Base-by-base conservation (phyloP, 2,888 invertebrate genomes). In the Megastigmus dorsalis region DNA sequence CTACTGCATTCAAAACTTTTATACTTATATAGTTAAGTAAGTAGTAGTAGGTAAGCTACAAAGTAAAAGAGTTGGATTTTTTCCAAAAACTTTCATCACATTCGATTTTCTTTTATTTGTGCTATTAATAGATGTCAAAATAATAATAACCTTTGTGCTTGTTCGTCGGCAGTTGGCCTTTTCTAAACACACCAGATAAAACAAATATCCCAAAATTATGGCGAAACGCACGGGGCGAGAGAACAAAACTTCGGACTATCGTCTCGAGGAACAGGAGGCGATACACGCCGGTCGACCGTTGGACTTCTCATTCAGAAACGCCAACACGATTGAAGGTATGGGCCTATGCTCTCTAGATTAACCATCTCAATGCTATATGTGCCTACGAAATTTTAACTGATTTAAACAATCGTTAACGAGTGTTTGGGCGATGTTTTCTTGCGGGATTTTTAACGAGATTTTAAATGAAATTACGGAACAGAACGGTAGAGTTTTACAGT, bases 251-350 rank as follows among this genome's bases (percentile, higher is more conserved):
- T 80, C 81, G 13, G 78, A 80, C 77, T 83, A 85, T 38, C 82
- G 76, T 63, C 79, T 81, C 62, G 79, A 68, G 20, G 83, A 83
- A 65, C 77, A 59, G 3, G 83, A 84, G 52, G 78, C 80, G 72
- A 82, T 85, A 78, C 78, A 84, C 26, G 79, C 83, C 26, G 88
- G 85, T 52, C 85, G 85, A 75, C 89, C 89, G 0, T 82, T 86
- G 6, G 89, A 89, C 80, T 86, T 89, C 63, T 89, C 89, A 4
- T 89, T 88, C 72, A 86, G 84, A 78, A 86, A 86, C 70, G 82
- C 88, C 20, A 79, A 75, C 45, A 76, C 80, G 26, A 82, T 88
- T 54, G 80, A 85, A 75, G 84, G 89, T 89, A 83, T 7, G 76
- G n/a, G n/a, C n/a, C n/a, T n/a, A n/a, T n/a, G n/a, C n/a, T n/a